Base-by-base conservation (phyloP, 2,888 invertebrate genomes). In the Cremastinae sp. region DNA sequence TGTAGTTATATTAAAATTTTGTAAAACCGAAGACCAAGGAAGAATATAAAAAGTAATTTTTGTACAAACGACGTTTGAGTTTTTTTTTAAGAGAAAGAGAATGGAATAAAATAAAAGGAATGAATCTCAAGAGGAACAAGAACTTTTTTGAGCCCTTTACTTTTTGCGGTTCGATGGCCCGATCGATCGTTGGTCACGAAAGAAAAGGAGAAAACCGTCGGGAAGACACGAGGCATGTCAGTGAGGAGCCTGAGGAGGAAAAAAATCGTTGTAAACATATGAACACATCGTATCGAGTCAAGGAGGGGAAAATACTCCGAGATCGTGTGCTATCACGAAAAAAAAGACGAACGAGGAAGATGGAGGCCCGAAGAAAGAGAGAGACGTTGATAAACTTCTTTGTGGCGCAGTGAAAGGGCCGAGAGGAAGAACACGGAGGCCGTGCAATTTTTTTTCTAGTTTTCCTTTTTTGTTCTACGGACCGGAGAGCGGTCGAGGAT, bases 361-460 rank as follows among this genome's bases (percentile, higher is more conserved):
- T 75, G 71, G 47, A 45, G 47, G 12, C 47, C 20, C 14, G 22
- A n/a, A 37, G 14, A 39, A 18, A 28, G 68, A 43, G 28, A 39
- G 45, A 70, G 66, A 72, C 71, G 71, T 75, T 75, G 71, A 75
- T 72, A 71, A 71, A 75, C 56, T 62, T 62, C 61, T 35, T 47
- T 35, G 49, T 66, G 66, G 55, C 49, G n/a, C 56, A 45, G 71
- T 56, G 43, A 62, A 62, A 56, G 39, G 56, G 51, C 20, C 28
- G 51, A 16, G 45, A 22, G 35, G 53, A 55, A 71, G 65, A 61
- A 55, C 53, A 65, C 28, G 61, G 47, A 66, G n/a, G 53, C 74
- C 20, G 16, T 55, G 49, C 51, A 55, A 39, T 62, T 75, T 72
- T 75, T 75, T 66, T 22, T 51, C 16, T 9, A 2, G 14, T 43